Evolutionary conservation across 2,888 invertebrate genomes (phyloP).

Genomic region (Empis stercorea): DNA sequence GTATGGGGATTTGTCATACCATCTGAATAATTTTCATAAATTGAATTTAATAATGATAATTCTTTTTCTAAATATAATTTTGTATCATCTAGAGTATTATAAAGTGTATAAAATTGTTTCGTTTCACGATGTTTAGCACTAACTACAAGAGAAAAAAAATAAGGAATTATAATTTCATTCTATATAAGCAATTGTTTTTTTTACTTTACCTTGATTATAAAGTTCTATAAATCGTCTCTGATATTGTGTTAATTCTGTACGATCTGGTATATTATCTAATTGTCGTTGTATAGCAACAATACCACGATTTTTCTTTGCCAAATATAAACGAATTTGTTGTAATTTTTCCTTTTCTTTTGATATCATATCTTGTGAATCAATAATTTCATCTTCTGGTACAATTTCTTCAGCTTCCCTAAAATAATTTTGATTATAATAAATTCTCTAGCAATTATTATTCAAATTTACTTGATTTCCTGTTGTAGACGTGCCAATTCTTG

Average conservation of each 20-base stretch:
- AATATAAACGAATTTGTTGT: conserved; percentile 47
- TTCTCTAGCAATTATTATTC: conserved; percentile 4
- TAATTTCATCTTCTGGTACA: conserved; percentile 35
- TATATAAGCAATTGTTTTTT: too few relatives aligned
- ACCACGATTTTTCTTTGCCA: conserved; percentile 67
- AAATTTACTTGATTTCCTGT: conserved; percentile 28
- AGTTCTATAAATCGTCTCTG: conserved; percentile 91
- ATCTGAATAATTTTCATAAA: conserved; percentile 75
- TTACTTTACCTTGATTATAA: conserved; percentile 79
- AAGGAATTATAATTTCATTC: too few relatives aligned
- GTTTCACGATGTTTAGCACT: conserved; percentile 93
- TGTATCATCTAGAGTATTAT: conserved; percentile 92
- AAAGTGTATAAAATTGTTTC: conserved; percentile 91
- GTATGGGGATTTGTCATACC: conserved; percentile 70
- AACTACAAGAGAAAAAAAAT: too few relatives aligned
- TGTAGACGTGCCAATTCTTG: conserved; percentile 42
- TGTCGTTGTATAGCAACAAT: conserved; percentile 71
- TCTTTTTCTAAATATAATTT: conserved; percentile 87
- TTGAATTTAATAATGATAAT: conserved; percentile 73
- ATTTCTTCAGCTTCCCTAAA: conserved; percentile 36
- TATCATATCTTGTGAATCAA: conserved; percentile 44
- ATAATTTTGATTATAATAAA: conserved; percentile 33
- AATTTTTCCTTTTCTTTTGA: conserved; percentile 51
- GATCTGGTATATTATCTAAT: conserved; percentile 84
- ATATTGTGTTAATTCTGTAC: conserved; percentile 89